Percentiles rank a stretch among this genome's conserved stretches.
phyloP scores from a whole-genome alignment of 2,113 vertebrate genomes.

The Piprites chloris region DNA sequence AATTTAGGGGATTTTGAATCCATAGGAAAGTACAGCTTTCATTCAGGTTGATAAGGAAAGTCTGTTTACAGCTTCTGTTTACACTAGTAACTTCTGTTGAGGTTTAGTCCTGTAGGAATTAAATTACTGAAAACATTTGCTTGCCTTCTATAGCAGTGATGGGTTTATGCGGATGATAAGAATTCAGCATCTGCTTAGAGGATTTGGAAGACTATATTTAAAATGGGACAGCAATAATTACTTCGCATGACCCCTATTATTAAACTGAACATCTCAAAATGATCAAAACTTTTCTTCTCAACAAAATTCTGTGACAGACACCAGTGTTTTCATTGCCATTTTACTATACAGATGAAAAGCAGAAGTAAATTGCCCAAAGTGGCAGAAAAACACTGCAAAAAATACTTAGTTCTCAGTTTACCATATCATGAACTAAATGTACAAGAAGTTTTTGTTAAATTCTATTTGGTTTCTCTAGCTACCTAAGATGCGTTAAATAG shows the following conservation, averaged over 20 bases:
- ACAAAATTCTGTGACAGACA: not conserved
- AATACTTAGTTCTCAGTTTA: not conserved
- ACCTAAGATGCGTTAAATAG: not conserved
- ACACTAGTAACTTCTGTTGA: not conserved
- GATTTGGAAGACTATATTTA: not conserved
- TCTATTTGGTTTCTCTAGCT: not conserved
- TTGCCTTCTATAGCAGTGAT: not conserved
- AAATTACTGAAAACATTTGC: not conserved
- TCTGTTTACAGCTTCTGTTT: not conserved
- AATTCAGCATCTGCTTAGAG: not conserved
- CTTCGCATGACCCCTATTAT: not conserved
- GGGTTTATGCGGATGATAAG: not conserved
- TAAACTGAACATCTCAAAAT: not conserved
- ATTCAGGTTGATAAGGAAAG: not conserved
- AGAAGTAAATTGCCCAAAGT: not conserved
- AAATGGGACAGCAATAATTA: not conserved
- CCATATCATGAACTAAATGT: not conserved
- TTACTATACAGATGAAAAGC: not conserved
- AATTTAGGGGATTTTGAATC: not conserved
- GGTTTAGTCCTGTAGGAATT: not conserved
- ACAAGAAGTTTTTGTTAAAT: not conserved
- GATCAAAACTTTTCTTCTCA: not conserved
- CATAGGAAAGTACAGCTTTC: not conserved
- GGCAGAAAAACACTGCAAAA: not conserved
- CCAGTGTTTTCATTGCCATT: not conserved